These are phyloP conservation scores for Cuculus canorus DNA, from an alignment of 2,797 vertebrate genomes.

Conservation along the genomic window DNA sequence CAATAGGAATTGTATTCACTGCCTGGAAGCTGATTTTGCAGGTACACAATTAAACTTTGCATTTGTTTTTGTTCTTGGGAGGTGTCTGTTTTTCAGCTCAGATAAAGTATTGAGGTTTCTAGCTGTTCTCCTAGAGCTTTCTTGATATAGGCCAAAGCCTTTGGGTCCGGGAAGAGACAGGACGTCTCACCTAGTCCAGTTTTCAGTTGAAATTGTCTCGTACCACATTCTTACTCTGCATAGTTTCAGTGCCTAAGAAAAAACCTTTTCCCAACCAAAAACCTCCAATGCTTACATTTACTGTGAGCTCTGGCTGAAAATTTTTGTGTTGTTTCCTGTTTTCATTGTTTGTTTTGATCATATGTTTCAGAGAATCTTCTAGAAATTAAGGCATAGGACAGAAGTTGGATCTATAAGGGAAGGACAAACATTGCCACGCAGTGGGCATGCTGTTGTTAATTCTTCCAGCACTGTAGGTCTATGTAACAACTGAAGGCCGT, in stretches of 20 bases:
- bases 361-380: not conserved
- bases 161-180: not conserved
- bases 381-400: not conserved
- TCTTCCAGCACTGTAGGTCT: not conserved
- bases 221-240: not conserved
- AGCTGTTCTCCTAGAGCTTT: not conserved
- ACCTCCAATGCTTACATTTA: not conserved
- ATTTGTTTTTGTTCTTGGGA: not conserved
- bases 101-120: not conserved
- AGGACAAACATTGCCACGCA: not conserved
- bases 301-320: not conserved
- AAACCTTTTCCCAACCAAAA: not conserved
- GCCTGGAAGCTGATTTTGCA: not conserved
- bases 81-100: not conserved
- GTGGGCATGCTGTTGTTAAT: not conserved
- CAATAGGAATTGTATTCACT: not conserved
- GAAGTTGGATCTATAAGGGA: not conserved
- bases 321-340: not conserved
- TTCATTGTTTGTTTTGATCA: not conserved
- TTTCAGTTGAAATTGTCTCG: not conserved
- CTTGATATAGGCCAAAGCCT: not conserved
- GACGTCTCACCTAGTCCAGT: not conserved
- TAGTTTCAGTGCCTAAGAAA: not conserved
- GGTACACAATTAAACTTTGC: not conserved
- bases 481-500: not conserved